Conservation (phyloP, 2,888 invertebrate genomes). For the Timandra comae region DNA sequence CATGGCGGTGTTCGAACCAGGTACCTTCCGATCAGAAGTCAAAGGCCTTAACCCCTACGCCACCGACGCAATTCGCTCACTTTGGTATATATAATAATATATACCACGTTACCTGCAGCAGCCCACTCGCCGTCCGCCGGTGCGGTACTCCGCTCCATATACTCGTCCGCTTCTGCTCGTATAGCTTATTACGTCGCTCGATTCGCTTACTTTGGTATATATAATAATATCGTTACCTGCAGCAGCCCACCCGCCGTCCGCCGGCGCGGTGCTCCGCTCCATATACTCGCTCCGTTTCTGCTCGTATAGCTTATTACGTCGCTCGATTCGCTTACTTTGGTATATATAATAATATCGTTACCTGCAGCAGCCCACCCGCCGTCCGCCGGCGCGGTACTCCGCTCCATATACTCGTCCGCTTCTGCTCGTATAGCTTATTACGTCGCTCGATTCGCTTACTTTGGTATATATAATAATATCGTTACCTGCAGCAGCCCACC, state of each 20-base stretch:
- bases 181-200: no score
- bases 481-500: slow-evolving; percentile 44
- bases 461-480: neutral
- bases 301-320: slow-evolving; percentile 81
- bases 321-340: no score
- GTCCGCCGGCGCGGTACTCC: slow-evolving; percentile 55
- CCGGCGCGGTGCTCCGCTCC: slow-evolving; percentile 55
- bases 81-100: neutral
- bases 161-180: slow-evolving; percentile 78
- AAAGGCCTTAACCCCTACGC: no score
- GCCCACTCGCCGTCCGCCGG: slow-evolving; percentile 58
- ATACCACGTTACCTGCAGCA: slow-evolving; percentile 35
- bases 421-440: slow-evolving; percentile 81
- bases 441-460: no score
- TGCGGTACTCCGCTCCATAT: slow-evolving; percentile 49
- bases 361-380: slow-evolving; percentile 49
- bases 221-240: slow-evolving; percentile 29
- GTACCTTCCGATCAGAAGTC: no score
- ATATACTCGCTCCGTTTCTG: slow-evolving; percentile 67
- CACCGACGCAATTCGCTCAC: no score
- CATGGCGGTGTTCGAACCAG: no score
- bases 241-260: slow-evolving; percentile 47
- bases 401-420: slow-evolving; percentile 52
- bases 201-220: no score
- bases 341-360: slow-evolving; percentile 16